Evolutionary conservation across 2,888 invertebrate species (phyloP).

Genomic region (Pomacea canaliculata): DNA sequence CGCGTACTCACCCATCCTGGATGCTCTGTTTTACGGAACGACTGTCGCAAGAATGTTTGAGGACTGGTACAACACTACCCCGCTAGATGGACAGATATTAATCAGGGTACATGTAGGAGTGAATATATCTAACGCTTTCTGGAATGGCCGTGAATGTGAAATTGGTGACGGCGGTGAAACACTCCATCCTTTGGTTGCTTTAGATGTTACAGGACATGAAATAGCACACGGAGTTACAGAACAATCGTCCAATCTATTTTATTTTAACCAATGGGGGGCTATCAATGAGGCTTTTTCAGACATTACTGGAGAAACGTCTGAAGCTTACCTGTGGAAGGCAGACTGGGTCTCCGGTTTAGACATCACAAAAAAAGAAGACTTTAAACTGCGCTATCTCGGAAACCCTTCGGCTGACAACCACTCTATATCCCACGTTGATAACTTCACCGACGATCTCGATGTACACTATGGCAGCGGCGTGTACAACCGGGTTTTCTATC

Average conservation of each 20-base stretch:
- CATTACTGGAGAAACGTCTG: constrained; percentile 44
- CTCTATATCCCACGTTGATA: constrained; percentile 41
- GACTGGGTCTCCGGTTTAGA: constrained; percentile 39
- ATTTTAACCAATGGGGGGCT: constrained; percentile 44
- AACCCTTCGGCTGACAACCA: constrained; percentile 43
- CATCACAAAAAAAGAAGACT: constrained; percentile 28
- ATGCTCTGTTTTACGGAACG: constrained; percentile 46
- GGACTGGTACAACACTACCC: constrained; percentile 40
- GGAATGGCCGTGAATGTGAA: constrained; percentile 39
- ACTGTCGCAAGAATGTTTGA: constrained; percentile 46
- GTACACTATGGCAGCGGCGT: constrained; percentile 49
- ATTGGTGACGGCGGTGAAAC: no score
- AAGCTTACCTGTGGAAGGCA: constrained; percentile 28
- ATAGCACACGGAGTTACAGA: constrained; percentile 48
- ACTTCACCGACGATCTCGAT: constrained; percentile 38
- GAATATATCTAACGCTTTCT: constrained; percentile 44
- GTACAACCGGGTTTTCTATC: constrained; percentile 45
- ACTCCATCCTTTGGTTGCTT: constrained; percentile 12
- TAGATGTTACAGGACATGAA: constrained; percentile 47
- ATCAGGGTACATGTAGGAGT: constrained; percentile 45
- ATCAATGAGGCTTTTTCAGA: constrained; percentile 53
- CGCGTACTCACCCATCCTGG: constrained; percentile 43
- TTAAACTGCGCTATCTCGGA: constrained; percentile 41
- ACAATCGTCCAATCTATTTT: constrained; percentile 41
- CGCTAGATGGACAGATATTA: constrained; percentile 19